Base-by-base conservation (phyloP, 1,140 invertebrate species). In the Panagrolaimus sp. region DNA sequence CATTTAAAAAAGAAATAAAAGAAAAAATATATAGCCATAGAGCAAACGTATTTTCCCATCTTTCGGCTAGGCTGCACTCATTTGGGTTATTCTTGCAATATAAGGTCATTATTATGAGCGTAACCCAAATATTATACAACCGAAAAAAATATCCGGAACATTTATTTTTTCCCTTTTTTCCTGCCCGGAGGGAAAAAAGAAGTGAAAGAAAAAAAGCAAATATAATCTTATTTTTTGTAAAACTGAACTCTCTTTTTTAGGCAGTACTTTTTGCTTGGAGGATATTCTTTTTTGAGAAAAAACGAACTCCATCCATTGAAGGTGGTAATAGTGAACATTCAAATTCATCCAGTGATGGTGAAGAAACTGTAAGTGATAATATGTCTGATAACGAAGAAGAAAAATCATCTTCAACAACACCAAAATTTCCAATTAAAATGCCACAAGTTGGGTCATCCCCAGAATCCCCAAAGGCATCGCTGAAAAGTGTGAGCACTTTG, bases 251-350 rank as follows among this genome's bases (percentile, higher is more conserved):
- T 52, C 48, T 4, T 21, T 58, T 58, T 58, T 28, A 58, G 52
- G 52, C 52, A 24, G 21, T 58, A 21, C 52, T 58, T n/a, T 28
- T 58, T 28, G 21, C 52, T 10, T 58, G 52, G 52, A 21, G 52
- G 52, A 58, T 58, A 21, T 26, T 58, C 52, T 58, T 58, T 28
- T 58, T 58, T 28, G 32, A 38, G 2, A 21, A 21, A 26, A 58
- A 21, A 1, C 52, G 52, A 1, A 28, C 52, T 12, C 52, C 52
- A 58, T 58, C 52, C 52, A 58, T 58, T 28, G 52, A 58, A 58
- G 52, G 14, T 1, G 4, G 21, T 58, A 26, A 21, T 21, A 52
- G n/a, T n/a, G n/a, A n/a, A n/a, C 32, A 38, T 38, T 38, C 52
- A 12, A 21, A 12, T 21, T 58, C 52, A 12, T 21, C 15, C 21